These are phyloP conservation scores for Hippoglossus hippoglossus DNA, from an alignment of 2,797 vertebrate genomes.

Conservation along the genomic window DNA sequence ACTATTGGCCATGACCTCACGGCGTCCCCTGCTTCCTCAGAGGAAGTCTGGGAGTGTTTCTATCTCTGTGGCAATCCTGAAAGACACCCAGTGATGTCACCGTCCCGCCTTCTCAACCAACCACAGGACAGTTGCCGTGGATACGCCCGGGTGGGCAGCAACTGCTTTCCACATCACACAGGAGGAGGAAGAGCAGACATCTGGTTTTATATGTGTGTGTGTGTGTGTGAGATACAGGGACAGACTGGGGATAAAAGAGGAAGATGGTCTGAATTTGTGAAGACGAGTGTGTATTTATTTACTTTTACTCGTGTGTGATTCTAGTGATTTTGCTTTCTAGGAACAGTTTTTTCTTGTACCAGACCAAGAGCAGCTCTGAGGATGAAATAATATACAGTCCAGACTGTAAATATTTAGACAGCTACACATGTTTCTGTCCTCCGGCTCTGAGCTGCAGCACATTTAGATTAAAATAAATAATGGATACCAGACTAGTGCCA, in stretches of 20 bases:
- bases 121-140: constrained; percentile 63
- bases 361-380: no score
- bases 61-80: constrained; percentile 50
- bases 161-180: constrained; percentile 68
- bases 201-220: constrained; percentile 48
- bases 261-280: constrained; percentile 8
- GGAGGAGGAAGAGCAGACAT: constrained; percentile 67
- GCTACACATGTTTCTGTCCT: background rate
- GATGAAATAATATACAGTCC: background rate
- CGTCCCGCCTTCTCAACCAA: constrained; percentile 54
- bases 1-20: constrained; percentile 18
- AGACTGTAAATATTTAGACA: background rate
- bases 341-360: no score
- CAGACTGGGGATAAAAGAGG: constrained; percentile 8
- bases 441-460: no score
- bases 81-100: constrained; percentile 60
- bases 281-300: constrained; percentile 20
- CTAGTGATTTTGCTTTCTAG: no score
- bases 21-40: constrained; percentile 2
- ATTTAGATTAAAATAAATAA: no score
- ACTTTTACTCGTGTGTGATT: background rate
- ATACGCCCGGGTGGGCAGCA: constrained; percentile 51
- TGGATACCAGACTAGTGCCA: no score
- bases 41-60: constrained; percentile 15
- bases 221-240: constrained; percentile 1